A percentile compares a stretch with the other conserved stretches of the same genome.
phyloP scores from a whole-genome alignment of 2,113 vertebrate species.

The Psophia crepitans region DNA sequence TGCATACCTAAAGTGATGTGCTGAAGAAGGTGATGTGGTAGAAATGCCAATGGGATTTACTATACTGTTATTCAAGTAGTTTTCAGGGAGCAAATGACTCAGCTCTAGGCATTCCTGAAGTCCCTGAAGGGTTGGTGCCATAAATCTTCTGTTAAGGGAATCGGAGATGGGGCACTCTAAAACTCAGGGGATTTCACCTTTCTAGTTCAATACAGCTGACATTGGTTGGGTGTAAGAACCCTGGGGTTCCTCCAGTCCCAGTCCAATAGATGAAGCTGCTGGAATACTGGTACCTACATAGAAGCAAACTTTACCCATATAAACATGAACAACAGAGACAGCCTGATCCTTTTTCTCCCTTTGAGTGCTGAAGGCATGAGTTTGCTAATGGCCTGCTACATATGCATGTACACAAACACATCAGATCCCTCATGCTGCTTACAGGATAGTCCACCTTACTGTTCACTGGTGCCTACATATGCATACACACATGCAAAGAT shows the following conservation, averaged over 20 bases:
- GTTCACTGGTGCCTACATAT: background rate
- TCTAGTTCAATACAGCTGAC: background rate
- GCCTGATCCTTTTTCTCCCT: background rate
- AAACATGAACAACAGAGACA: background rate
- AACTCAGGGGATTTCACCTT: background rate
- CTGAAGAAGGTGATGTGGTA: background rate
- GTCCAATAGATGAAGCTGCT: background rate
- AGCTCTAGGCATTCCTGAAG: background rate
- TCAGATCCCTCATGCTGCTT: background rate
- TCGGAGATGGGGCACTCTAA: background rate
- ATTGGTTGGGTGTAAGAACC: background rate
- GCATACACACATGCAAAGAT: background rate
- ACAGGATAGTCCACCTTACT: background rate
- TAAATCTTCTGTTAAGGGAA: background rate
- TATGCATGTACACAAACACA: too few species aligned
- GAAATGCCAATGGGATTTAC: background rate
- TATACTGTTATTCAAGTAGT: background rate
- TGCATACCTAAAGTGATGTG: background rate
- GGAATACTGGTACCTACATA: background rate
- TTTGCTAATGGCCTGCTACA: background rate
- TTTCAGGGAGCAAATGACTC: background rate
- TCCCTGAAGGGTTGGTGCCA: background rate
- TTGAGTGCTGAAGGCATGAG: background rate
- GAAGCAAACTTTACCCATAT: background rate
- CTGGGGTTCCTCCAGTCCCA: background rate